Percentiles rank a stretch among this genome's conserved stretches.
Conservation (phyloP, 2,888 invertebrate species). For the Hydroisotoma schaefferi region DNA sequence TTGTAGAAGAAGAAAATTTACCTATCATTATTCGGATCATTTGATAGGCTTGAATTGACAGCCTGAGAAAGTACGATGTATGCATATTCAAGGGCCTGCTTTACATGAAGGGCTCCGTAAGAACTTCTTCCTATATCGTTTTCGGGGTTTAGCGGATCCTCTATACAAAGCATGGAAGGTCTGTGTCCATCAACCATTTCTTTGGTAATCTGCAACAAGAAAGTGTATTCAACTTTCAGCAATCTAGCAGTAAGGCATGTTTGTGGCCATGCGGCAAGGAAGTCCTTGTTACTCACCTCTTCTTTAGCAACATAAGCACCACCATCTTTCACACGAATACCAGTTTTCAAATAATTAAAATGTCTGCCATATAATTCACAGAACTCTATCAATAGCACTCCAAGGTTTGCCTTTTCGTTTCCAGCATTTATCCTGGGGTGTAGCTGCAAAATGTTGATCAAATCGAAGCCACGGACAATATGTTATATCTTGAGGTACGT, state of each 20-base stretch:
- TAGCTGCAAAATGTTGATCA: constrained; percentile 61
- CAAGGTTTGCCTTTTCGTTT: constrained; percentile 69
- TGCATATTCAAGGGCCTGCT: constrained; percentile 95
- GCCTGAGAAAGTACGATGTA: constrained; percentile 78
- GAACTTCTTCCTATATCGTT: constrained; percentile 98
- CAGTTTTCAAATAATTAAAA: constrained; percentile 92
- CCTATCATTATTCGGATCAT: constrained; percentile 57
- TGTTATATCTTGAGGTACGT: not conserved
- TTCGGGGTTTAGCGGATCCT: constrained; percentile 92
- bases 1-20: no score
- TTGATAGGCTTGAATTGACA: constrained; percentile 58
- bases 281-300: constrained; percentile 57
- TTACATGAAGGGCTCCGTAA: constrained; percentile 79
- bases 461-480: not conserved
- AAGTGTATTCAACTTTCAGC: not conserved
- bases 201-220: constrained; percentile 63
- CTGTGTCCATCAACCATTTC: constrained; percentile 82
- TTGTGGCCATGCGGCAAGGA: no score
- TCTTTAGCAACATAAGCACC: constrained; percentile 95
- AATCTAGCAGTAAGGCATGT: not conserved
- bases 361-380: constrained; percentile 95
- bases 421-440: constrained; percentile 78
- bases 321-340: constrained; percentile 88
- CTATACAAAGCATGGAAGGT: constrained; percentile 91
- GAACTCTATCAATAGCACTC: constrained; percentile 92